A percentile compares a stretch with the other conserved stretches of the same genome.
Conservation (phyloP, 2,888 invertebrate species). For the Fragum fragum region DNA sequence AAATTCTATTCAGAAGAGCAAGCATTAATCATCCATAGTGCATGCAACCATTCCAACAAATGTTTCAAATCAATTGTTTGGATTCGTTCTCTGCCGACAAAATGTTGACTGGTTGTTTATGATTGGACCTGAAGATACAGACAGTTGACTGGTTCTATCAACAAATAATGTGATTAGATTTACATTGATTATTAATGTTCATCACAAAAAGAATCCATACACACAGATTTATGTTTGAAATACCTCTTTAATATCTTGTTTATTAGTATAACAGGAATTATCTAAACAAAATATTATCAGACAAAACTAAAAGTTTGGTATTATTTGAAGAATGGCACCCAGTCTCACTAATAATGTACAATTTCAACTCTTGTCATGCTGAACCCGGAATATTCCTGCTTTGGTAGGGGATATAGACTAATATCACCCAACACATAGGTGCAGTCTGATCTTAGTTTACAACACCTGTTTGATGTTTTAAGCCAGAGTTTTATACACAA, state of each 20-base stretch:
- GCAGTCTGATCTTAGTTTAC: no score
- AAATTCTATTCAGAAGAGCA: no score
- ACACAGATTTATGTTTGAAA: neutral
- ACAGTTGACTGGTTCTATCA: constrained; percentile 18
- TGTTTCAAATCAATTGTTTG: constrained; percentile 22
- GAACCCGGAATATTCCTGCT: no score
- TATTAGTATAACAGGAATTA: neutral
- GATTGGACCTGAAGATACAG: neutral
- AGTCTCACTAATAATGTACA: no score
- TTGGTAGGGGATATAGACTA: no score
- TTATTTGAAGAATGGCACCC: no score
- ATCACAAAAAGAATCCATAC: constrained; percentile 8
- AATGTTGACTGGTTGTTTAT: constrained; percentile 24
- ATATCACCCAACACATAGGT: no score
- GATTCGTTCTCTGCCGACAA: neutral
- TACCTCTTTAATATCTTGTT: constrained; percentile 14
- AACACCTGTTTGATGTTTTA: no score
- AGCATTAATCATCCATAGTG: no score
- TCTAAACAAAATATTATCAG: constrained; percentile 4
- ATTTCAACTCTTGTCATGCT: no score
- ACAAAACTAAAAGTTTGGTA: neutral
- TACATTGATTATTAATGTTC: neutral
- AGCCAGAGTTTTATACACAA: no score
- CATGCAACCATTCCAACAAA: neutral
- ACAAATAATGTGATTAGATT: constrained; percentile 25